These are phyloP conservation scores for Xenopus borealis DNA, from an alignment of 2,113 vertebrate species.

Conservation along the genomic window DNA sequence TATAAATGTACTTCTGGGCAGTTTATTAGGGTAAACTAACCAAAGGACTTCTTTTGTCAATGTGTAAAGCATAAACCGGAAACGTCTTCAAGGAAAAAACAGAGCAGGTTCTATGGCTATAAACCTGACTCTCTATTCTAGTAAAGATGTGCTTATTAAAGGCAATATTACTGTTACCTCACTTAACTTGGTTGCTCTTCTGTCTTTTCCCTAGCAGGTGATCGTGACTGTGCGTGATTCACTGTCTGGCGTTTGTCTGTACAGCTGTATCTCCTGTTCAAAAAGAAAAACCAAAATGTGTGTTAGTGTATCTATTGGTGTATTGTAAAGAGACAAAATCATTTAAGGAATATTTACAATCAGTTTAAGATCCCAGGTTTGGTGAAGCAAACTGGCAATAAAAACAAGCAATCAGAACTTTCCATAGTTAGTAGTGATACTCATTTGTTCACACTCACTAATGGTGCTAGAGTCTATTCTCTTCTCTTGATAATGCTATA, in stretches of 20 bases:
- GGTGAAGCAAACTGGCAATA: too few relatives aligned
- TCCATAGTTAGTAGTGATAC: too few relatives aligned
- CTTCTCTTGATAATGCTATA: too few relatives aligned
- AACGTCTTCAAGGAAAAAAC: too few relatives aligned
- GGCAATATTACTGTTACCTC: not conserved
- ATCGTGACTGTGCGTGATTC: not conserved
- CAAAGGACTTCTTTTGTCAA: too few relatives aligned
- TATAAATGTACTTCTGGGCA: too few relatives aligned
- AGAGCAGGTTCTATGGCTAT: too few relatives aligned
- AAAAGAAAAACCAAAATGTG: not conserved
- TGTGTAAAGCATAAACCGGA: too few relatives aligned
- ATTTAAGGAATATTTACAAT: slow-evolving; percentile 7
- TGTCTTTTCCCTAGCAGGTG: not conserved
- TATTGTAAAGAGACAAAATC: slow-evolving; percentile 24
- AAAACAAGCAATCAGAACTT: too few relatives aligned
- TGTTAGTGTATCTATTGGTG: not conserved
- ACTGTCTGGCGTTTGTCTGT: not conserved
- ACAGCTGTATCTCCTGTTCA: slow-evolving; percentile 18
- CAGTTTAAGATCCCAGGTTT: not conserved
- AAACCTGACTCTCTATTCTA: too few relatives aligned
- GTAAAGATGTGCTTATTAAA: too few relatives aligned
- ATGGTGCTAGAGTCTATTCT: not conserved
- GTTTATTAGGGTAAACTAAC: too few relatives aligned
- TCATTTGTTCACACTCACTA: not conserved
- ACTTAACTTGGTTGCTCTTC: slow-evolving; percentile 1